Evolutionary conservation across 2,888 invertebrate genomes (phyloP).

Genomic region (Brachynemurus nebulosus): DNA sequence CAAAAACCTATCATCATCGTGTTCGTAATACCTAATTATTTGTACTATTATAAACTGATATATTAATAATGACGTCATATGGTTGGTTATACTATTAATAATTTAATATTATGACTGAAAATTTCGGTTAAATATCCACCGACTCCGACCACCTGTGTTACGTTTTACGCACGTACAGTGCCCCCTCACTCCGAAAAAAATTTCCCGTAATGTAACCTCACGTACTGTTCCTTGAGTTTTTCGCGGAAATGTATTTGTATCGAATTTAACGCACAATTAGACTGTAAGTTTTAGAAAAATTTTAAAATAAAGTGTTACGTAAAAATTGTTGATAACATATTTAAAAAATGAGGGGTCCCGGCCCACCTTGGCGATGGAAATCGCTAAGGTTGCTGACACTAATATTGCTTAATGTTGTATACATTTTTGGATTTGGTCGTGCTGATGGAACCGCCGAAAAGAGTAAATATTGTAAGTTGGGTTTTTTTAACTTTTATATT

Average conservation of each 20-base stretch:
- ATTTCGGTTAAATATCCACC: too few relatives aligned
- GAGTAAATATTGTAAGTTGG: constrained; percentile 31
- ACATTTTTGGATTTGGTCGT: constrained; percentile 3
- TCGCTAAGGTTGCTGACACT: background rate
- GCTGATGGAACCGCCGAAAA: constrained; percentile 25
- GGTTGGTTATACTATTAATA: too few relatives aligned
- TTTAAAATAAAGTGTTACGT: background rate
- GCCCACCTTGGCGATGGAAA: background rate
- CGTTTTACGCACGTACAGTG: too few relatives aligned
- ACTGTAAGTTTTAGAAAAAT: background rate
- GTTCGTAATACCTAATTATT: background rate
- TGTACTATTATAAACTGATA: background rate
- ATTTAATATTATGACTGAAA: too few relatives aligned
- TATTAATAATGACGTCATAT: too few relatives aligned
- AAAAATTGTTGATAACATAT: background rate
- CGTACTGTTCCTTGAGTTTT: background rate
- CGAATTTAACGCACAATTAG: background rate
- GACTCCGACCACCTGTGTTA: too few relatives aligned
- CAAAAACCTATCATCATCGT: constrained; percentile 1
- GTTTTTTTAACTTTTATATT: too few relatives aligned
- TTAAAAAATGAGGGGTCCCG: background rate
- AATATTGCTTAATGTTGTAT: background rate
- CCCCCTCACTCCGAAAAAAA: background rate
- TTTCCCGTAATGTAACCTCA: too few relatives aligned
- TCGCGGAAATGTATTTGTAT: background rate